Conservation (phyloP, 2,113 vertebrate genomes). For the Myocastor coypus region DNA sequence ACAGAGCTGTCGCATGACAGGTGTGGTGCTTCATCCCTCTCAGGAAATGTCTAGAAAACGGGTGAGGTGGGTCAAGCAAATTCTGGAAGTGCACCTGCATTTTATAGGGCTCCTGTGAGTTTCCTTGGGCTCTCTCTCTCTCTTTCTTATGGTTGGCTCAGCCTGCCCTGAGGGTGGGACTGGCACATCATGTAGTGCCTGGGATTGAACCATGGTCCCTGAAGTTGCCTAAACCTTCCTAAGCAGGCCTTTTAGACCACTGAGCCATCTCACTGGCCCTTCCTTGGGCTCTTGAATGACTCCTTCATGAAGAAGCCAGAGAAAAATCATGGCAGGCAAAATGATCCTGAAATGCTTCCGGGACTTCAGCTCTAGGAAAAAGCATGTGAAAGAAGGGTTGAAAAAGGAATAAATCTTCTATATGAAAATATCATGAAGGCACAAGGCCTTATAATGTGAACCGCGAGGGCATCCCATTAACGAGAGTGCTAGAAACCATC, state of each 20-base stretch:
- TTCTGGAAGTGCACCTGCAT: not conserved
- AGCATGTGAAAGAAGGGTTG: not conserved
- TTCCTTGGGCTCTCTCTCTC: not conserved
- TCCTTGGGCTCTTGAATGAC: not conserved
- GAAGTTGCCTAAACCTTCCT: too few species aligned
- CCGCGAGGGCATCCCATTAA: not conserved
- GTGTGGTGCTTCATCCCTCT: not conserved
- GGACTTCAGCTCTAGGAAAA: not conserved
- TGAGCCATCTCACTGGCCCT: too few species aligned
- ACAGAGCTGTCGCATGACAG: not conserved
- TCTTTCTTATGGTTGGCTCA: too few species aligned
- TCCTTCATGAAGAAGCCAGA: not conserved
- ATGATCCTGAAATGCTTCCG: not conserved
- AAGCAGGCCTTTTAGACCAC: too few species aligned
- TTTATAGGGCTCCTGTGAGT: not conserved
- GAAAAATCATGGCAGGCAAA: not conserved
- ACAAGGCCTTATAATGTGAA: not conserved
- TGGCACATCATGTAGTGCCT: too few species aligned
- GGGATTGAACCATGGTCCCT: too few species aligned
- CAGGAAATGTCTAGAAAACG: constrained; percentile 18
- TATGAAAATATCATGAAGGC: not conserved
- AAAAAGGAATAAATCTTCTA: not conserved
- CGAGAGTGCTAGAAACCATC: not conserved
- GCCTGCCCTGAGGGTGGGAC: too few species aligned
- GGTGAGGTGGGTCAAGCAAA: not conserved